These are phyloP conservation scores for Microtus ochrogaster DNA, from an alignment of 2,113 vertebrate species.

Conservation along the genomic window DNA sequence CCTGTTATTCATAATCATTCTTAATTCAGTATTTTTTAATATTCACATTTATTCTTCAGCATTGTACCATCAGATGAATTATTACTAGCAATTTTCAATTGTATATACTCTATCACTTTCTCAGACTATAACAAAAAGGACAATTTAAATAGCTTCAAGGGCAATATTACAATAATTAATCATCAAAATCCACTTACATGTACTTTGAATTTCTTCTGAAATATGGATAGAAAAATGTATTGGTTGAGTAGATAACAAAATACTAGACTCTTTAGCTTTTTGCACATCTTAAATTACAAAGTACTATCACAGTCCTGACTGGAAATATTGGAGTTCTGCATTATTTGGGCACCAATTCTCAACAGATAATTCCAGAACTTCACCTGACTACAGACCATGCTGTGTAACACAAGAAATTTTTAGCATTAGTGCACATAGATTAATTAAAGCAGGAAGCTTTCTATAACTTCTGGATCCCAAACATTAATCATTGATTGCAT, in stretches of 20 bases:
- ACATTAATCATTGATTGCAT: not conserved
- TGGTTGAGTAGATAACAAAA: not conserved
- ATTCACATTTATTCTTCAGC: not conserved
- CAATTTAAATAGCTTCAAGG: constrained; percentile 15
- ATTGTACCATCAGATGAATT: not conserved
- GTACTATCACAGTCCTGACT: not conserved
- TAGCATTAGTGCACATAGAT: not conserved
- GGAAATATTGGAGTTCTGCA: not conserved
- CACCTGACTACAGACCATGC: not conserved
- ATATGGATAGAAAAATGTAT: not conserved
- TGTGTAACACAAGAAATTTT: not conserved
- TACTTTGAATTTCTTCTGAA: not conserved
- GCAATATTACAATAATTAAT: not conserved
- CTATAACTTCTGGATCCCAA: not conserved
- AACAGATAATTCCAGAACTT: not conserved
- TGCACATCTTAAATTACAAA: not conserved
- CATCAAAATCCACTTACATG: not conserved
- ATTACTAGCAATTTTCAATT: constrained; percentile 26
- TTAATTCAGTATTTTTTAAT: not conserved
- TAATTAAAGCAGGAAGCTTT: not conserved
- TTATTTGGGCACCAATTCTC: not conserved
- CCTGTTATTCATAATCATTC: not conserved
- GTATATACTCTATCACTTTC: not conserved
- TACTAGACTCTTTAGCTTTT: not conserved
- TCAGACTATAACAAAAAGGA: not conserved